phyloP scores from a whole-genome alignment of 2,113 vertebrate species.

The human (Homo sapiens) region DNA sequence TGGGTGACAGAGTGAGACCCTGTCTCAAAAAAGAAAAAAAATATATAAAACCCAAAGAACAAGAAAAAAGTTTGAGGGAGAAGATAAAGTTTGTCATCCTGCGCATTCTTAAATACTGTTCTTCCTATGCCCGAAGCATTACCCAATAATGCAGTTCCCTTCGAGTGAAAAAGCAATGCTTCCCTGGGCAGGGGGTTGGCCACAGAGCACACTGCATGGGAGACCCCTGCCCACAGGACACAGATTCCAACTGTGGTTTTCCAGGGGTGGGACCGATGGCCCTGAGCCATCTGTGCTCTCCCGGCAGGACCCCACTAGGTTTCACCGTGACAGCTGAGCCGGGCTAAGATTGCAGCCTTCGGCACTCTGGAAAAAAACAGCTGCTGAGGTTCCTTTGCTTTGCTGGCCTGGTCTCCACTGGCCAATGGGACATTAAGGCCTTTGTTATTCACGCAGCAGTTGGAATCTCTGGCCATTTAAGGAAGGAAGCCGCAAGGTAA shows the following conservation, averaged over 20 bases:
- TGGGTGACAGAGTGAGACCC: not conserved
- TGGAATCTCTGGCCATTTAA: slow-evolving; percentile 76
- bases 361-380: slow-evolving; percentile 73
- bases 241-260: slow-evolving; percentile 14
- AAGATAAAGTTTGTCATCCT: not conserved
- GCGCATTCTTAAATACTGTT: not conserved
- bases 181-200: not conserved
- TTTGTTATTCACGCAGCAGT: slow-evolving; percentile 72
- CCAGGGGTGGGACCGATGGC: slow-evolving; percentile 59
- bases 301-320: slow-evolving; percentile 47
- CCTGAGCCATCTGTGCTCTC: slow-evolving; percentile 53
- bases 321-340: slow-evolving; percentile 71
- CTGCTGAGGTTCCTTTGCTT: slow-evolving; percentile 67
- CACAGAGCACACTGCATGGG: not conserved
- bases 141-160: not conserved
- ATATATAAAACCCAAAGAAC: not conserved
- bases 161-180: not conserved
- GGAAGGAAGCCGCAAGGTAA: slow-evolving; percentile 72
- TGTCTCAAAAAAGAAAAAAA: too few species aligned
- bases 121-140: not conserved
- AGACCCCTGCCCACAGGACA: slow-evolving; percentile 29
- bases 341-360: slow-evolving; percentile 72
- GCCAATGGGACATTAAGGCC: slow-evolving; percentile 69
- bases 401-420: slow-evolving; percentile 29
- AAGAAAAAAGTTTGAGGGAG: not conserved